Percentiles rank a stretch among this genome's conserved stretches.
Conservation (phyloP, 2,888 invertebrate species). For the Yponomeuta plumbellus region DNA sequence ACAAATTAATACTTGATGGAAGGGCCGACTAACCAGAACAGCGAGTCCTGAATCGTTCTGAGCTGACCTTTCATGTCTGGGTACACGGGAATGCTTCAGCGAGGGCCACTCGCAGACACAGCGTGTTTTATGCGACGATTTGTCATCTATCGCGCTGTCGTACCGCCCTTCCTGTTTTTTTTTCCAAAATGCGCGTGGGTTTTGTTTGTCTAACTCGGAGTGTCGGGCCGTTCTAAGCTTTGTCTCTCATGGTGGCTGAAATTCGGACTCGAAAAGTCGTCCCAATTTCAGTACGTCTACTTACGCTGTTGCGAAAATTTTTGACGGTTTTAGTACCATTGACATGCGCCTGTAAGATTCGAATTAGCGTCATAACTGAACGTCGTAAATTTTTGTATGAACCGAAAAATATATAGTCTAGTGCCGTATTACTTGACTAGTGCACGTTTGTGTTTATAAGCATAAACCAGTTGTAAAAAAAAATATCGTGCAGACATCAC, state of each 20-base stretch:
- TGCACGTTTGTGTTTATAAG: too few species aligned
- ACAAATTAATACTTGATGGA: too few species aligned
- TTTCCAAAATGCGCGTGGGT: not conserved
- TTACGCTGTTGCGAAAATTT: too few species aligned
- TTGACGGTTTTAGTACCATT: too few species aligned
- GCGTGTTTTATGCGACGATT: constrained; percentile 32
- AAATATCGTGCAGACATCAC: too few species aligned
- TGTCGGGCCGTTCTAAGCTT: not conserved
- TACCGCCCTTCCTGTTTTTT: not conserved
- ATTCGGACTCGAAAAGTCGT: not conserved
- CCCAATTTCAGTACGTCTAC: not conserved
- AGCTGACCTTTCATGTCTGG: not conserved
- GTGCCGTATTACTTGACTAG: too few species aligned
- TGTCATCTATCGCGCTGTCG: constrained; percentile 37
- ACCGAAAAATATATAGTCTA: too few species aligned
- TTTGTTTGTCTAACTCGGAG: not conserved
- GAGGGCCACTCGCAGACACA: constrained; percentile 19
- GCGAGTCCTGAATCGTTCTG: not conserved
- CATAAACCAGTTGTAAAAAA: too few species aligned
- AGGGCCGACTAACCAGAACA: too few species aligned
- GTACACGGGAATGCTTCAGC: not conserved
- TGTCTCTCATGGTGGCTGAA: not conserved
- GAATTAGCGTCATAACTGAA: too few species aligned
- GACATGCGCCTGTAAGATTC: too few species aligned
- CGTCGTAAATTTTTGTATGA: too few species aligned